Base-by-base conservation (phyloP, 1,140 invertebrate genomes). In the Drosophila pseudoananassae region DNA sequence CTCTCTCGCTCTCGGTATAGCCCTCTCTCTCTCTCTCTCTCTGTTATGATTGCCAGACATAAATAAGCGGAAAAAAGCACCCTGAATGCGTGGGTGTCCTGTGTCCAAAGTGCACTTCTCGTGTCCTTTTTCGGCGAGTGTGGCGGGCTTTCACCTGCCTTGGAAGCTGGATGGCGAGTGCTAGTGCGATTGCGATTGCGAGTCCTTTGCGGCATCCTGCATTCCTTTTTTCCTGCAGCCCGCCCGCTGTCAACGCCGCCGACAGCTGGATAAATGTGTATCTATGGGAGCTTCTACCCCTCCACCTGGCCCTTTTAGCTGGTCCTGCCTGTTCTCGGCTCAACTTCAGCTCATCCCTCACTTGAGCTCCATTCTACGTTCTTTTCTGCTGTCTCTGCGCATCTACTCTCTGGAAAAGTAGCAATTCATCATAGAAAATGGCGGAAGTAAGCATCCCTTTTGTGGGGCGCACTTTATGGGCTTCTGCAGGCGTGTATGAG, bases 391-490 rank as follows among this genome's bases (percentile, higher is more conserved):
- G 72, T 81, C 81, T 87, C 82, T 87, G 81, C 82, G 81, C 82
- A 87, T 88, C 83, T 78, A 63, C 78, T 78, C 74, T 85, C 40
- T 45, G 46, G 72, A 87, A 89, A 89, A 90, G 82, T 83, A 88
- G 85, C 90, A 91, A 91, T 91, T 91, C 90, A 91, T 91, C 90
- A 91, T 90, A 91, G 90, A 91, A 91, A 91, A 91, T 91, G 90
- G 90, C 90, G 90, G 82, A 85, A 85, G 83, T 87, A 78, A 87
- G 80, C 82, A 75, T 68, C 61, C 61, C 59, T 75, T 82, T 88
- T 57, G 63, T 74, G 81, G 68, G 73, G 51, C 49, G 57, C 27
- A 33, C 71, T 70, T n/a, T 27, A 8, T 53, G 38, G 12, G 29
- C 3, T 33, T 33, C 57, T 61, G 3, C 33, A 12, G 12, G 56